Percentiles rank a stretch among this genome's conserved stretches.
phyloP scores from a whole-genome alignment of 2,888 invertebrate species.

The Drosophila paucipuncta region DNA sequence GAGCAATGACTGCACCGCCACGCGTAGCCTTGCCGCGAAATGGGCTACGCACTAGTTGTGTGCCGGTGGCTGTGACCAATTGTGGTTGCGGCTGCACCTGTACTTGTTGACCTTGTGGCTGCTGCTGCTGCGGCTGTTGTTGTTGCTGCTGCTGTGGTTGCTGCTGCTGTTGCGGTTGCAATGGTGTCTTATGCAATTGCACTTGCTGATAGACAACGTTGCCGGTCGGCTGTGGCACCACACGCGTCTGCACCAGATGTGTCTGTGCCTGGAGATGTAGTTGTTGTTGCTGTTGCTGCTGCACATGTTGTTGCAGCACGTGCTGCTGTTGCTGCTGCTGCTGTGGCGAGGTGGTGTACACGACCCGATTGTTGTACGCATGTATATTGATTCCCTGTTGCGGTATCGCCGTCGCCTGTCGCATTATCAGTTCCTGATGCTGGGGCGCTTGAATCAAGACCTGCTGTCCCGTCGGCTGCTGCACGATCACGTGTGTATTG shows the following conservation, averaged over 20 bases:
- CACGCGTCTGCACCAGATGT: conserved; percentile 79
- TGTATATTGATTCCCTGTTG: conserved; percentile 81
- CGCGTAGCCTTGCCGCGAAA: conserved; percentile 64
- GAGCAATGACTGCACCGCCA: conserved; percentile 54
- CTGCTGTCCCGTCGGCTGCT: conserved; percentile 81
- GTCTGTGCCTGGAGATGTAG: conserved; percentile 75
- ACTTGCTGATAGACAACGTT: conserved; percentile 82
- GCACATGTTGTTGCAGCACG: conserved; percentile 67
- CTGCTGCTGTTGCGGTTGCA: conserved; percentile 47
- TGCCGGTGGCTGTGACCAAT: conserved; percentile 51
- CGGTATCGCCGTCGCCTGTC: conserved; percentile 77
- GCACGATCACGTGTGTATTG: conserved; percentile 82
- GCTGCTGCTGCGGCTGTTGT: conserved; percentile 40
- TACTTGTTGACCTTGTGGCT: conserved; percentile 40
- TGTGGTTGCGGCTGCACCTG: conserved; percentile 66
- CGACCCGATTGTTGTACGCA: conserved; percentile 79
- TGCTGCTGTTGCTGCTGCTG: conserved; percentile 64
- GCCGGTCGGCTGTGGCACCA: conserved; percentile 68
- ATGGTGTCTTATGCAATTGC: conserved; percentile 67
- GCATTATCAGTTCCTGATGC: conserved; percentile 84
- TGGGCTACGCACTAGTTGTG: conserved; percentile 60
- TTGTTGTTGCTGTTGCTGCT: conserved; percentile 63
- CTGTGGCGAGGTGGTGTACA: conserved; percentile 67
- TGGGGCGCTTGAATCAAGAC: conserved; percentile 83
- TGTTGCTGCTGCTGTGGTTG: conserved; percentile 37